phyloP scores from a whole-genome alignment of 2,113 vertebrate species.

The Poicephalus meyeri region DNA sequence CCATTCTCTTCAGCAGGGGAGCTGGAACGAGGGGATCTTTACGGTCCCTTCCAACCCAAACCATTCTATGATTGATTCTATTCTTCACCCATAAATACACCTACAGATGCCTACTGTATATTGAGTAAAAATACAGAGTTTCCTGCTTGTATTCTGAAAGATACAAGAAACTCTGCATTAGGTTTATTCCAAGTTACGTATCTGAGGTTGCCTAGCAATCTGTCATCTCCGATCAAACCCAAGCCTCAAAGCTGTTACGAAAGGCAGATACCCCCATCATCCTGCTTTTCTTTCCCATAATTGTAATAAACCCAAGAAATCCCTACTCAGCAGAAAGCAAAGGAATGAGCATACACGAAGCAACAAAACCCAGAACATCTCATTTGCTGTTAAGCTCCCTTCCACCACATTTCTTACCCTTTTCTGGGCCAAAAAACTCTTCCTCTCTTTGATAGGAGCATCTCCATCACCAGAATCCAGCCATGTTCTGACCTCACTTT shows the following conservation, averaged over 20 bases:
- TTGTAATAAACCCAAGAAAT: neutral
- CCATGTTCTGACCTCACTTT: neutral
- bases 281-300: neutral
- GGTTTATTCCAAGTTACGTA: neutral
- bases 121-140: neutral
- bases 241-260: neutral
- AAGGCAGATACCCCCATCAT: neutral
- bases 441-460: accelerated
- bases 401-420: neutral
- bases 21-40: neutral
- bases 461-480: neutral
- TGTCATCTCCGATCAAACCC: neutral
- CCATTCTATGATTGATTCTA: neutral
- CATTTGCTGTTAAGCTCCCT: neutral
- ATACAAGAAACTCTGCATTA: neutral
- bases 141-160: neutral
- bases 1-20: neutral
- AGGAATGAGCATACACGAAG: accelerated
- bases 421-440: neutral
- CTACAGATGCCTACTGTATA: neutral
- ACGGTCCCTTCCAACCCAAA: neutral
- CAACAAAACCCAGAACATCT: neutral
- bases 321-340: neutral
- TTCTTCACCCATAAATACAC: neutral
- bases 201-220: neutral